Evolutionary conservation across 2,888 invertebrate genomes (phyloP).

Genomic region (Choreutis nemorana): DNA sequence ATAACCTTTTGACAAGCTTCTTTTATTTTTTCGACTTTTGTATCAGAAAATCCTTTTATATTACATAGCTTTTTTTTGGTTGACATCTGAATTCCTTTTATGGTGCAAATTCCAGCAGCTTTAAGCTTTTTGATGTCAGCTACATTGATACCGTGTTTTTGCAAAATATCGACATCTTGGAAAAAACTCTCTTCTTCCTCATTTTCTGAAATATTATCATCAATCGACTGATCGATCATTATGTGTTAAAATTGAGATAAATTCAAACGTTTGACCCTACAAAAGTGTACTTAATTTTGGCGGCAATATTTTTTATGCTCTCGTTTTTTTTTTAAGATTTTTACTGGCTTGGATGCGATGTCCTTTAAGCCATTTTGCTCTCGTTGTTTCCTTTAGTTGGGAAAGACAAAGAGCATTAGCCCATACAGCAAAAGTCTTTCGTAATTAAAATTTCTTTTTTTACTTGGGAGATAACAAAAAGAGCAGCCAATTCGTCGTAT

Average conservation of each 20-base stretch:
- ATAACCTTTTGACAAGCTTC: constrained; percentile 76
- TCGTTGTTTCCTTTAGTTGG: no score
- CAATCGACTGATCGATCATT: constrained; percentile 49
- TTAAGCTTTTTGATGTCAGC: constrained; percentile 82
- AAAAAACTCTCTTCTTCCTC: constrained; percentile 75
- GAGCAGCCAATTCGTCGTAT: no score
- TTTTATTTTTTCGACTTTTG: constrained; percentile 81
- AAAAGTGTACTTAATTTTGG: constrained; percentile 1
- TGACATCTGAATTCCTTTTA: constrained; percentile 83
- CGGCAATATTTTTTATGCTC: neutral
- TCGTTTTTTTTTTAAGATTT: no score
- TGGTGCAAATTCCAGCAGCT: constrained; percentile 78
- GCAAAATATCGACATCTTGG: constrained; percentile 75
- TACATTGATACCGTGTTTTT: constrained; percentile 70
- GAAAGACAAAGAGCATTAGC: no score
- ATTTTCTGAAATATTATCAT: constrained; percentile 53
- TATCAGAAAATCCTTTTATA: constrained; percentile 80
- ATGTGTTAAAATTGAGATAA: no score
- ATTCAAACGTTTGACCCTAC: no score
- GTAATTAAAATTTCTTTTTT: no score
- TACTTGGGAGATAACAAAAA: no score
- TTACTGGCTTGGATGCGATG: no score
- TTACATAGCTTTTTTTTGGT: constrained; percentile 75
- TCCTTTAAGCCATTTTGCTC: no score
- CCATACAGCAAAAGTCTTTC: no score